Percentiles rank a stretch among this genome's conserved stretches.
Conservation (phyloP, 2,888 invertebrate genomes). For the Arrhopalites spinosus region DNA sequence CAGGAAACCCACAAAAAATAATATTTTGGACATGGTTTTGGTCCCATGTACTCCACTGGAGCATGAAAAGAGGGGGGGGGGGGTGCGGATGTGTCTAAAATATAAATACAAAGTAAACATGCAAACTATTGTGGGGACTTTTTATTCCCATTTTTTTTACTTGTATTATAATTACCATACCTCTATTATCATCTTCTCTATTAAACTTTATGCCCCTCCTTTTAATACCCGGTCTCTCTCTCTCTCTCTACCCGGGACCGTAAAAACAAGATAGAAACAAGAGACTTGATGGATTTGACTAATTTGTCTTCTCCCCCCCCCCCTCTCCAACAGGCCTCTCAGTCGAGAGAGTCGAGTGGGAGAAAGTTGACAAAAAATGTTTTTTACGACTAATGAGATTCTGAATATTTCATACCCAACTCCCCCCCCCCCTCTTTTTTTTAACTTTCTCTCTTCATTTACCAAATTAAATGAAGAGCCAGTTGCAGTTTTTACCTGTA, state of each 20-base stretch:
- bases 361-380: slow-evolving; percentile 28
- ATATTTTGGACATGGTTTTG: too few relatives aligned
- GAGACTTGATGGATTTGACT: slow-evolving; percentile 54
- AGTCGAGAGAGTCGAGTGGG: neutral
- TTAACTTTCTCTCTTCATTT: slow-evolving; percentile 37
- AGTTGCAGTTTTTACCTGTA: slow-evolving; percentile 16
- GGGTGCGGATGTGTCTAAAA: too few relatives aligned
- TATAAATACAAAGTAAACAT: too few relatives aligned
- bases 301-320: slow-evolving; percentile 42
- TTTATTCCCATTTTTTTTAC: too few relatives aligned
- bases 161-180: too few relatives aligned
- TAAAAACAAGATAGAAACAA: neutral
- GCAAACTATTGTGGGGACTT: too few relatives aligned
- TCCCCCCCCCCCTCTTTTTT: slow-evolving; percentile 32
- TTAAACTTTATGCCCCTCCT: neutral
- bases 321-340: slow-evolving; percentile 1
- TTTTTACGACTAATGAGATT: slow-evolving; percentile 52
- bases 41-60: too few relatives aligned
- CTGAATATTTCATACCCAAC: slow-evolving; percentile 54
- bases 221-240: neutral
- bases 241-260: neutral
- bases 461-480: slow-evolving; percentile 23
- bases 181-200: too few relatives aligned
- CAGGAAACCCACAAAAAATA: too few relatives aligned
- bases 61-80: too few relatives aligned